phyloP scores from a whole-genome alignment of 2,888 invertebrate genomes.

The Polyploca ridens region DNA sequence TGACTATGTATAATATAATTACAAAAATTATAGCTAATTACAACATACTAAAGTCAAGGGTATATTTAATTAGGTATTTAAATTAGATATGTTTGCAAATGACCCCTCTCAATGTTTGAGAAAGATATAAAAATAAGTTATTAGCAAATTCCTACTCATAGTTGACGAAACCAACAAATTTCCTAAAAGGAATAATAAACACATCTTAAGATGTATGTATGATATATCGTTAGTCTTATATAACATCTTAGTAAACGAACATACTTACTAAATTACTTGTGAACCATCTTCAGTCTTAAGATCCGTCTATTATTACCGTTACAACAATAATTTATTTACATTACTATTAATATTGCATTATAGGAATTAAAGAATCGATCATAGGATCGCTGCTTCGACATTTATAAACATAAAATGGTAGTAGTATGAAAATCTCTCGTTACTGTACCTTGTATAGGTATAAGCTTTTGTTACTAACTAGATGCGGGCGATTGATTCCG shows the following conservation, averaged over 20 bases:
- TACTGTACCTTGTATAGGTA: too few species aligned
- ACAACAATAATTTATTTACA: conserved; percentile 44
- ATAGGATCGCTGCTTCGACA: background rate
- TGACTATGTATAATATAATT: too few species aligned
- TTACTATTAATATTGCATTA: conserved; percentile 35
- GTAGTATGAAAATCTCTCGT: too few species aligned
- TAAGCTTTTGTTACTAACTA: background rate
- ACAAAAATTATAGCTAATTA: background rate
- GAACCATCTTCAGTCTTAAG: conserved; percentile 70
- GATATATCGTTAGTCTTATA: conserved; percentile 32
- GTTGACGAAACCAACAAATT: conserved; percentile 18
- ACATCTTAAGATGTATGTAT: conserved; percentile 66
- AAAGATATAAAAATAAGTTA: conserved; percentile 29
- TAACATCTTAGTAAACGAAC: conserved; percentile 47
- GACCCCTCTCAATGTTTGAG: conserved; percentile 19
- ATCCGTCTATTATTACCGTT: conserved; percentile 74
- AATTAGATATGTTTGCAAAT: conserved; percentile 37
- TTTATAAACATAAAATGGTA: background rate
- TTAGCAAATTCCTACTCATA: conserved; percentile 28
- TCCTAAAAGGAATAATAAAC: conserved; percentile 66
- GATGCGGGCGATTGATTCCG: background rate
- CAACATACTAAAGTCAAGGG: background rate
- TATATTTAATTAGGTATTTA: conserved; percentile 28
- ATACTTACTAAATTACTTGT: conserved; percentile 40
- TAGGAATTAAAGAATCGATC: conserved; percentile 12